Evolutionary conservation across 1,140 invertebrate species (phyloP).

Genomic region (Pygmarrhopalites habei): DNA sequence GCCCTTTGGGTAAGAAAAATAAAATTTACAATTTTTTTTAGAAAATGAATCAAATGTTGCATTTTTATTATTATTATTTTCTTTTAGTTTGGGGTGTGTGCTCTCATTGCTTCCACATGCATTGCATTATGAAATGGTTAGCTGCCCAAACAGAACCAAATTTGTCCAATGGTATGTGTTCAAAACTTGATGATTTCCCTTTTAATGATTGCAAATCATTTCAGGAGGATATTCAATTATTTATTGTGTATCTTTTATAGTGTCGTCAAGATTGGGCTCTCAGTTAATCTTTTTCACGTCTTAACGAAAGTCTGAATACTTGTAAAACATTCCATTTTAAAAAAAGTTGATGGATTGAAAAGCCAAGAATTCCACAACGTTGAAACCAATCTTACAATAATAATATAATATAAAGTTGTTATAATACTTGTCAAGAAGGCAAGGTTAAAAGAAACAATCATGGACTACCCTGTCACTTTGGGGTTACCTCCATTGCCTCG

Average conservation of each 20-base stretch:
- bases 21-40: slow-evolving; percentile 12
- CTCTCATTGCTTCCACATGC: slow-evolving; percentile 98
- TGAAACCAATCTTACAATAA: too few relatives aligned
- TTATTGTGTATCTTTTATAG: too few relatives aligned
- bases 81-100: slow-evolving; percentile 89
- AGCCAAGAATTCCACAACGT: neutral
- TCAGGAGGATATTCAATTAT: too few relatives aligned
- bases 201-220: too few relatives aligned
- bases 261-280: slow-evolving; percentile 89
- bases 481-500: slow-evolving; percentile 35
- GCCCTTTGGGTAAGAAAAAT: slow-evolving; percentile 67
- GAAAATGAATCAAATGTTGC: too few relatives aligned
- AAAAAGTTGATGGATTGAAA: neutral
- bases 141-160: slow-evolving; percentile 75
- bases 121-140: slow-evolving; percentile 99
- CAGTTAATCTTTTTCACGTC: too few relatives aligned
- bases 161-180: slow-evolving; percentile 98
- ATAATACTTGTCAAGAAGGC: too few relatives aligned
- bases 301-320: slow-evolving; percentile 38
- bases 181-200: too few relatives aligned
- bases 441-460: too few relatives aligned
- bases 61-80: too few relatives aligned
- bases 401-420: too few relatives aligned
- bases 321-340: neutral
- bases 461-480: slow-evolving; percentile 25